phyloP scores from a whole-genome alignment of 1,140 invertebrate species.

The Brachystomella parvula region DNA sequence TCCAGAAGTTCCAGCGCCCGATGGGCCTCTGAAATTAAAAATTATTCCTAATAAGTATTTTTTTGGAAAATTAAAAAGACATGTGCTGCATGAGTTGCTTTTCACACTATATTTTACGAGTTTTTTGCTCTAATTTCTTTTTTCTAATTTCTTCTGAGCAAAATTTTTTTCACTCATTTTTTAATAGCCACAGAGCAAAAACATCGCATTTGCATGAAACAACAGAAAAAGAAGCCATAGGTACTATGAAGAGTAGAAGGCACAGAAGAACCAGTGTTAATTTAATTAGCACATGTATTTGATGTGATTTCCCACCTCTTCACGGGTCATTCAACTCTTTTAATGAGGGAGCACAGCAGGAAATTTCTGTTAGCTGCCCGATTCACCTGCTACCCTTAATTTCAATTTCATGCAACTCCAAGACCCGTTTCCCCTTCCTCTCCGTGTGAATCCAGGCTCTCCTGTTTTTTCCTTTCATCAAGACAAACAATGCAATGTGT shows the following conservation, averaged over 20 bases:
- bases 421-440: constrained; percentile 6
- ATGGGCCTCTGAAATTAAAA: constrained; percentile 77
- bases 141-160: not conserved
- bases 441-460: not conserved
- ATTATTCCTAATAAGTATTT: constrained; percentile 12
- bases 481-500: too few species aligned
- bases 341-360: not conserved
- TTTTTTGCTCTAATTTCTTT: not conserved
- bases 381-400: not conserved
- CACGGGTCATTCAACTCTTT: not conserved
- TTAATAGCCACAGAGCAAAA: too few species aligned
- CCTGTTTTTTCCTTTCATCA: too few species aligned
- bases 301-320: not conserved
- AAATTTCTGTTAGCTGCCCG: not conserved
- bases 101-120: not conserved
- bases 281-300: not conserved
- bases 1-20: constrained; percentile 91
- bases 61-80: not conserved
- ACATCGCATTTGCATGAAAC: not conserved
- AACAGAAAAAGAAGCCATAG: too few species aligned
- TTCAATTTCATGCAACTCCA: not conserved
- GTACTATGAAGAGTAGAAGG: too few species aligned
- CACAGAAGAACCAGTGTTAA: not conserved
- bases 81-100: not conserved
- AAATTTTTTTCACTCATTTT: too few species aligned